These are phyloP conservation scores for Melanophora roralis DNA, from an alignment of 2,888 invertebrate genomes.

Conservation along the genomic window DNA sequence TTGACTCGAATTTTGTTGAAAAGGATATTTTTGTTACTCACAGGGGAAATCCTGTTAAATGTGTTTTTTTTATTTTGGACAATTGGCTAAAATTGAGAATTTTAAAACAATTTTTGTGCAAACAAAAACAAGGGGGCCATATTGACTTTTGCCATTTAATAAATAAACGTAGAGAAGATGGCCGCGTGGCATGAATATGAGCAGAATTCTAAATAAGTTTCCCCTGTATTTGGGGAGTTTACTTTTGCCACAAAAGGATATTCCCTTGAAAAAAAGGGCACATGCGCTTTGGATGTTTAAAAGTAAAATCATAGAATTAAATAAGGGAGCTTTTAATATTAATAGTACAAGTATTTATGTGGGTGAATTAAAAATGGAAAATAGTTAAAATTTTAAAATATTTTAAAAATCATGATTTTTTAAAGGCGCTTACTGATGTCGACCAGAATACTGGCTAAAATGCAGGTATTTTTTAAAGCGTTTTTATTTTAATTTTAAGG, in stretches of 20 bases:
- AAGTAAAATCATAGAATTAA: conserved; percentile 1
- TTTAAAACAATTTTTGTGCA: conserved; percentile 27
- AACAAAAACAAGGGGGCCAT: conserved; percentile 65
- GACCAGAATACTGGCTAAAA: conserved; percentile 12
- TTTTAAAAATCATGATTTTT: background rate
- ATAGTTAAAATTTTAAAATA: too few species aligned
- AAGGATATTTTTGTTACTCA: conserved; percentile 52
- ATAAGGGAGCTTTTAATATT: conserved; percentile 40
- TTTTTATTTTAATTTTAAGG: conserved; percentile 56
- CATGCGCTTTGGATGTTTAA: conserved; percentile 49
- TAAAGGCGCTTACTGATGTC: background rate
- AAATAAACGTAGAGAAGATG: conserved; percentile 59
- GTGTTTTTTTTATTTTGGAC: conserved; percentile 27
- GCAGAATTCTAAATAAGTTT: conserved; percentile 28
- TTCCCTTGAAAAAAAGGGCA: conserved; percentile 52
- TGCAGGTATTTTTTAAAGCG: background rate
- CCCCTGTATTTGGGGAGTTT: conserved; percentile 61
- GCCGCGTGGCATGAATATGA: conserved; percentile 23
- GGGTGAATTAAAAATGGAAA: too few species aligned
- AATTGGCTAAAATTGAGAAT: conserved; percentile 50
- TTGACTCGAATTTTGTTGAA: conserved; percentile 63
- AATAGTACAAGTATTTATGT: too few species aligned
- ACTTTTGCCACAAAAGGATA: conserved; percentile 45
- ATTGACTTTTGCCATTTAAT: conserved; percentile 57
- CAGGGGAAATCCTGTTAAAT: conserved; percentile 61